These are phyloP conservation scores for Halcyon senegalensis DNA, from an alignment of 2,113 vertebrate species.

Conservation along the genomic window DNA sequence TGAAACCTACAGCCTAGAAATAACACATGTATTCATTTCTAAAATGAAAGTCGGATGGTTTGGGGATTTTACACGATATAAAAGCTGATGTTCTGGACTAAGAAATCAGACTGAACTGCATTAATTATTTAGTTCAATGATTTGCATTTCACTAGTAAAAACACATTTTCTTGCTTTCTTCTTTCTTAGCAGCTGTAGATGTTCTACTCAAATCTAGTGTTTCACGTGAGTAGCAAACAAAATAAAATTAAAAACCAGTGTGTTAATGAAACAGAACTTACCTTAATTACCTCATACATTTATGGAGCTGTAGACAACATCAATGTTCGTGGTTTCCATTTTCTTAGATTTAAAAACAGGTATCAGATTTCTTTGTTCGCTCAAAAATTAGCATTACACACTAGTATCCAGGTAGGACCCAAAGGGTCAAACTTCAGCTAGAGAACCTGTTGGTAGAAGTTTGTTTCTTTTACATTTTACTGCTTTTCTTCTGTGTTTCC, in stretches of 20 bases:
- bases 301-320: neutral
- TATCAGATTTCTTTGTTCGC: neutral
- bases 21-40: neutral
- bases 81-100: neutral
- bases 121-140: conserved; percentile 15
- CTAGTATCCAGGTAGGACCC: neutral
- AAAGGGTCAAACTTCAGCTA: neutral
- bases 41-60: neutral
- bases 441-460: neutral
- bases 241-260: neutral
- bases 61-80: neutral
- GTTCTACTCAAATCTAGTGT: neutral
- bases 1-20: neutral
- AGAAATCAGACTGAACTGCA: neutral
- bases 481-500: neutral
- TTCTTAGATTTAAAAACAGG: neutral
- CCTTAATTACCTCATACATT: neutral
- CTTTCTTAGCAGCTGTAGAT: neutral
- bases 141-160: conserved; percentile 28
- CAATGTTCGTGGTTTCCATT: neutral
- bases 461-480: neutral
- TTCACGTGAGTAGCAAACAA: neutral
- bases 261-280: conserved; percentile 19
- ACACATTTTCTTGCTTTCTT: neutral
- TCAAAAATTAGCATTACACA: neutral